Evolutionary conservation across 2,113 vertebrate genomes (phyloP).

Genomic region (Muscicapa adusta): DNA sequence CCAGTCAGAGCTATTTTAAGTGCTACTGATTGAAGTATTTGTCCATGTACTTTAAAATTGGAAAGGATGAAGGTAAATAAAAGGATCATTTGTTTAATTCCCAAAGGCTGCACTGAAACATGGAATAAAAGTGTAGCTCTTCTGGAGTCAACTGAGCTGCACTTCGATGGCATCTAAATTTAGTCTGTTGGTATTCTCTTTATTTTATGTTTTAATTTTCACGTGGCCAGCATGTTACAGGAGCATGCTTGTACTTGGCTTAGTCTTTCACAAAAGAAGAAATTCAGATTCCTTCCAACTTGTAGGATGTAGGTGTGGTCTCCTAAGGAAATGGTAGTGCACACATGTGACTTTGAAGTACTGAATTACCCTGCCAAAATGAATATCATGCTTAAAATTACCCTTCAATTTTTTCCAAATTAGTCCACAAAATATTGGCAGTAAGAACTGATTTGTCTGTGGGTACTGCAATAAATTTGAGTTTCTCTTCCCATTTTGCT

Average conservation of each 20-base stretch:
- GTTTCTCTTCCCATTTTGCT: background rate
- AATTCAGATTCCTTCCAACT: background rate
- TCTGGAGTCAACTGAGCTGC: background rate
- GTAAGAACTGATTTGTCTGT: background rate
- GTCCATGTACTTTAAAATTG: background rate
- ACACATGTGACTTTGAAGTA: background rate
- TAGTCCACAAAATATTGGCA: background rate
- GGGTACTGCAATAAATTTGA: background rate
- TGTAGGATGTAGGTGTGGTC: background rate
- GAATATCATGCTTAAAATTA: background rate
- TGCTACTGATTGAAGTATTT: background rate
- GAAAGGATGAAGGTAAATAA: conserved; percentile 13
- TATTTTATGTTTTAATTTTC: background rate
- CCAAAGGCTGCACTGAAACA: background rate
- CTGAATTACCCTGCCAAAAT: background rate
- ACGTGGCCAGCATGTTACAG: background rate
- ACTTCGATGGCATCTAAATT: background rate
- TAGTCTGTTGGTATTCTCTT: background rate
- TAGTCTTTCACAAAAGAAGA: background rate
- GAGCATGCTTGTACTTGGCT: background rate
- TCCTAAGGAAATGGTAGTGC: background rate
- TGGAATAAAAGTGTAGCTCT: background rate
- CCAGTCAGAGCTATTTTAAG: background rate
- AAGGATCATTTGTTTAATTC: background rate
- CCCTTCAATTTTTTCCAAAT: background rate